Percentiles rank a stretch among this genome's conserved stretches.
phyloP scores from a whole-genome alignment of 2,797 vertebrate species.

The Hydrolagus colliei region DNA sequence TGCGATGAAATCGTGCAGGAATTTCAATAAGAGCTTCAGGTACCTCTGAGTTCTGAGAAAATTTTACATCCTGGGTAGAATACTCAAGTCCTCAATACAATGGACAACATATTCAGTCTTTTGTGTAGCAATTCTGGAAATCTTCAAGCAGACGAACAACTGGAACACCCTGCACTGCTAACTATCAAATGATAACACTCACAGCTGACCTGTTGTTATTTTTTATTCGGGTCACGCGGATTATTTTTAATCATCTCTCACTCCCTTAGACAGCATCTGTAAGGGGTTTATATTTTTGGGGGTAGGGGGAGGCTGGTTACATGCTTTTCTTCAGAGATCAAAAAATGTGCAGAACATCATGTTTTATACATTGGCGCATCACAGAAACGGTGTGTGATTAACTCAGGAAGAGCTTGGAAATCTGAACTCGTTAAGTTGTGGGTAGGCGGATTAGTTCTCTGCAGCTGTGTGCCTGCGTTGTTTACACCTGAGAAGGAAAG shows the following conservation, averaged over 20 bases:
- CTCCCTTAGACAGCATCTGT: not conserved
- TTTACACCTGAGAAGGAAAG: not conserved
- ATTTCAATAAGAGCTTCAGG: too few relatives aligned
- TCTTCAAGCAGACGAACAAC: not conserved
- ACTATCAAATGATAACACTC: not conserved
- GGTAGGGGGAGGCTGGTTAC: too few relatives aligned
- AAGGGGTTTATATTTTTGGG: not conserved
- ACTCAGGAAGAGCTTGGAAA: not conserved
- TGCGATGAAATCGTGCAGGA: too few relatives aligned
- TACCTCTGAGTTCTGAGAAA: not conserved
- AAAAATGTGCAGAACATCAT: not conserved
- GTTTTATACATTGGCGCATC: not conserved
- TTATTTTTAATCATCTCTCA: not conserved
- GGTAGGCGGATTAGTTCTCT: not conserved
- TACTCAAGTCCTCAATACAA: too few relatives aligned
- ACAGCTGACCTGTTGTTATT: not conserved
- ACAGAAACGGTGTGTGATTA: not conserved
- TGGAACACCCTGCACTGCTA: not conserved
- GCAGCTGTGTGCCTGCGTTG: not conserved
- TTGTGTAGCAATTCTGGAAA: constrained; percentile 18
- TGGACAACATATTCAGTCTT: not conserved
- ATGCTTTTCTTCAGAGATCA: not conserved
- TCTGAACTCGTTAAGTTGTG: not conserved
- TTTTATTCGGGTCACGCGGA: not conserved
- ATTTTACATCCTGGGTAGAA: not conserved